phyloP scores from a whole-genome alignment of 2,797 vertebrate genomes.

The Bradypodion pumilum region DNA sequence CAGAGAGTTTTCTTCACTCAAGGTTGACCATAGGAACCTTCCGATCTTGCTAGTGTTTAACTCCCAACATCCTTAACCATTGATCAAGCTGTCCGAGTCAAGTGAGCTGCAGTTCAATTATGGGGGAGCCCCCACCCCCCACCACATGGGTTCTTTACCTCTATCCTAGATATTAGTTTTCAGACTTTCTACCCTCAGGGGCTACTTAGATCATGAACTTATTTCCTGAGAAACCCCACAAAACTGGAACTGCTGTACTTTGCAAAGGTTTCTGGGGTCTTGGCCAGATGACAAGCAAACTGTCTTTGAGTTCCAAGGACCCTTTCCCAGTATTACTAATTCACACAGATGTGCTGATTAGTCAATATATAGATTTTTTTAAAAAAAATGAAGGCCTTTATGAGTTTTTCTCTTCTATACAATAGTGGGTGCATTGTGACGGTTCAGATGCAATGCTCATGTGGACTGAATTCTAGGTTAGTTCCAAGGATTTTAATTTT shows the following conservation, averaged over 20 bases:
- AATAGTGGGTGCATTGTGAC: not conserved
- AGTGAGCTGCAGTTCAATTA: too few relatives aligned
- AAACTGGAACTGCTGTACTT: not conserved
- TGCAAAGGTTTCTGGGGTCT: too few relatives aligned
- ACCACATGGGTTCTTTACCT: too few relatives aligned
- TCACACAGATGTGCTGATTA: not conserved
- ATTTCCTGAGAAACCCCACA: not conserved
- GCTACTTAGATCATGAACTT: not conserved
- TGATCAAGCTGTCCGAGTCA: too few relatives aligned
- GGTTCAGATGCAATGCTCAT: not conserved
- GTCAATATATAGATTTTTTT: not conserved
- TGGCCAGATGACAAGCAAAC: too few relatives aligned
- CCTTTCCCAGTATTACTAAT: not conserved
- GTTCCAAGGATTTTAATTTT: fast-evolving
- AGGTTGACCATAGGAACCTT: not conserved
- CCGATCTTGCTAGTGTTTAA: not conserved
- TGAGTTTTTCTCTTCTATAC: not conserved
- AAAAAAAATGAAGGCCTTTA: not conserved
- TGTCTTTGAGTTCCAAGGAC: not conserved
- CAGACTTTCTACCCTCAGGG: not conserved
- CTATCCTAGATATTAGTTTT: not conserved
- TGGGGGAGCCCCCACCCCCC: too few relatives aligned
- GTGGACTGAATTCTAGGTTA: not conserved
- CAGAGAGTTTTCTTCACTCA: not conserved
- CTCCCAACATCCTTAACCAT: too few relatives aligned